A percentile compares a stretch with the other conserved stretches of the same genome.
These are phyloP conservation scores for Cephonodes hylas DNA, from an alignment of 2,888 invertebrate species.

Conservation along the genomic window DNA sequence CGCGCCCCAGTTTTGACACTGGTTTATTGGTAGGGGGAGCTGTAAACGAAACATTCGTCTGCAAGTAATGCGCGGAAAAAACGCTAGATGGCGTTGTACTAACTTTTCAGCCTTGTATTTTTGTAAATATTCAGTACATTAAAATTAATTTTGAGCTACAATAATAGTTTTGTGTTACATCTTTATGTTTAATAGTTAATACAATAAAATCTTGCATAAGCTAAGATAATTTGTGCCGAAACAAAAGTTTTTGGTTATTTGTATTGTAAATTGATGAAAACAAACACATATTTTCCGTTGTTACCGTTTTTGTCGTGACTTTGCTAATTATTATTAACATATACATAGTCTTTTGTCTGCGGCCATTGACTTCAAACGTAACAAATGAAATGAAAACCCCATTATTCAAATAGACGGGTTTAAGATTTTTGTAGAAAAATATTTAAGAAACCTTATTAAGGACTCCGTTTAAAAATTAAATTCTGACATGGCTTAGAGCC, in stretches of 20 bases:
- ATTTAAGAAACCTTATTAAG: slow-evolving; percentile 32
- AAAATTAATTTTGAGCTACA: too few relatives aligned
- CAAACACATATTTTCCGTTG: neutral
- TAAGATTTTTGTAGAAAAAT: slow-evolving; percentile 28
- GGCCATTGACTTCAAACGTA: slow-evolving; percentile 20
- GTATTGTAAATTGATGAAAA: neutral
- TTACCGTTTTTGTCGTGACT: neutral
- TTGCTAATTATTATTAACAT: neutral
- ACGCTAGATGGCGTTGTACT: neutral
- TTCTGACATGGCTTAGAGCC: slow-evolving; percentile 18
- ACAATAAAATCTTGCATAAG: too few relatives aligned
- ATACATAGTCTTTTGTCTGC: neutral
- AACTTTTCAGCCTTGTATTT: neutral
- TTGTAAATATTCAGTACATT: too few relatives aligned
- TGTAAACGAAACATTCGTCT: neutral
- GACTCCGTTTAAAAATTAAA: slow-evolving; percentile 28
- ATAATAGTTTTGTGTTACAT: too few relatives aligned
- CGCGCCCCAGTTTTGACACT: slow-evolving; percentile 16
- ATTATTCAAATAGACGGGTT: slow-evolving; percentile 29
- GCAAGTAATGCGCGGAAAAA: neutral
- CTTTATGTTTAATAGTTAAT: too few relatives aligned
- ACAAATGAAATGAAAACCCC: slow-evolving; percentile 32
- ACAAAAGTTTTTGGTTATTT: neutral
- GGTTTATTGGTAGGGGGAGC: slow-evolving; percentile 20
- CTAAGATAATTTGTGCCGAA: too few relatives aligned